Conservation (phyloP, 2,888 invertebrate genomes). For the Sinhomidia bicolor region DNA sequence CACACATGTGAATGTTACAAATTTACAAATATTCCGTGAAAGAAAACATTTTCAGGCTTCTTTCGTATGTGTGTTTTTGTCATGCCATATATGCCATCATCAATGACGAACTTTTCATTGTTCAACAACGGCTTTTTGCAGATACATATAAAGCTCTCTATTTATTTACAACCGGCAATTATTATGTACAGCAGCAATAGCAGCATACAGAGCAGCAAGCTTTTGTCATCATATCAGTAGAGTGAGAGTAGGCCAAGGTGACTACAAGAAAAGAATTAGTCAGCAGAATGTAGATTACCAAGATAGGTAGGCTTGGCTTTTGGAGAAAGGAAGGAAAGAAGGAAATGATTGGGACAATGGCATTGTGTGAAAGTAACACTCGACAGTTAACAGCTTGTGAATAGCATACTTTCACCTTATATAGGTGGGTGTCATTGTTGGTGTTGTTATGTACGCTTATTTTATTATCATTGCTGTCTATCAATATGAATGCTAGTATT, state of each 20-base stretch:
- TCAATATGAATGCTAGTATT: neutral
- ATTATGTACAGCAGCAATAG: neutral
- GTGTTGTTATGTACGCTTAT: neutral
- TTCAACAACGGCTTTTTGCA: no score
- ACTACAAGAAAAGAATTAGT: neutral
- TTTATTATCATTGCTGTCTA: neutral
- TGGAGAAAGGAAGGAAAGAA: neutral
- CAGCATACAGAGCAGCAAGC: neutral
- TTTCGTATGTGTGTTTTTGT: neutral
- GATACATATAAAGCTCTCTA: no score
- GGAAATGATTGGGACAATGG: conserved; percentile 7
- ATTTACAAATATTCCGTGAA: neutral
- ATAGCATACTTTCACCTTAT: neutral
- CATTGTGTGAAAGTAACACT: neutral
- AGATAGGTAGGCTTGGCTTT: neutral
- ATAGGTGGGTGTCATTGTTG: neutral
- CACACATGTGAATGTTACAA: neutral
- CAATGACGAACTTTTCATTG: neutral
- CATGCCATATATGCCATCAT: neutral
- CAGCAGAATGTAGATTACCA: no score
- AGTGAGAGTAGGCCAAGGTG: conserved; percentile 49
- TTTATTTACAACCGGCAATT: neutral
- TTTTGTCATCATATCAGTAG: neutral
- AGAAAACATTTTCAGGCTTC: conserved; percentile 8
- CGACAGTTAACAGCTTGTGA: neutral